phyloP scores from a whole-genome alignment of 37 sponge, comb jelly and placozoan genomes.

The Dysidea cf. avara region DNA sequence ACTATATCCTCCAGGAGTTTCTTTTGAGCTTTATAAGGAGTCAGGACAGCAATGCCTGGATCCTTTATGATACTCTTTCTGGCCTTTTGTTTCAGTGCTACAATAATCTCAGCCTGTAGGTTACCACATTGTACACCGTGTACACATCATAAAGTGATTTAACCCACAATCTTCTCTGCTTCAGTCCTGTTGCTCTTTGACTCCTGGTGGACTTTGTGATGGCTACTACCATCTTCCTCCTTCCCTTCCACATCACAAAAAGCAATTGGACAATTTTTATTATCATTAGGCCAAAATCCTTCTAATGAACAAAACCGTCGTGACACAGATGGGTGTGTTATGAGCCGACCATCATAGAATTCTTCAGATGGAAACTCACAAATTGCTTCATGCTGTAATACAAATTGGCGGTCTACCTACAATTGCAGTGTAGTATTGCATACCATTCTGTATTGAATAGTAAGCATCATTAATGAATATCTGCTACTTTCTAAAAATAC shows the following conservation, averaged over 20 bases:
- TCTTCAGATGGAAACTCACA: slow-evolving; percentile 58
- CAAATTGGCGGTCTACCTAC: neutral
- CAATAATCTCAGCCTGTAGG: slow-evolving; percentile 1
- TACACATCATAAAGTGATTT: too few relatives aligned
- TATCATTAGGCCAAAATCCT: slow-evolving; percentile 41
- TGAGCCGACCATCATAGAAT: slow-evolving; percentile 54
- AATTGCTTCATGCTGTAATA: slow-evolving; percentile 60
- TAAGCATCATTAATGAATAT: slow-evolving; percentile 1
- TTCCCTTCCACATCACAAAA: slow-evolving; percentile 68
- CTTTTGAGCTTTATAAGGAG: slow-evolving; percentile 59
- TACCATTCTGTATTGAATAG: slow-evolving; percentile 75
- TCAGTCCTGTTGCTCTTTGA: slow-evolving; percentile 20
- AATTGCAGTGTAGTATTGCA: neutral
- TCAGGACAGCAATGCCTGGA: slow-evolving; percentile 40
- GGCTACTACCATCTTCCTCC: slow-evolving; percentile 15
- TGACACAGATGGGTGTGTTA: slow-evolving; percentile 19
- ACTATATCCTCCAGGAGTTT: neutral
- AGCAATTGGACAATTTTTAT: slow-evolving; percentile 30
- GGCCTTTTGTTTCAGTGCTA: neutral
- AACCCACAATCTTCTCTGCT: slow-evolving; percentile 1
- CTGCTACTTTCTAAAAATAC: neutral
- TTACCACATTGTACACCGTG: too few relatives aligned
- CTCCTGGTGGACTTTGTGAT: neutral
- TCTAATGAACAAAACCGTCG: slow-evolving; percentile 4
- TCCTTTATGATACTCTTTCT: neutral